Evolutionary conservation across 2,888 invertebrate genomes (phyloP).

Genomic region (Microctonus aethiopoides): DNA sequence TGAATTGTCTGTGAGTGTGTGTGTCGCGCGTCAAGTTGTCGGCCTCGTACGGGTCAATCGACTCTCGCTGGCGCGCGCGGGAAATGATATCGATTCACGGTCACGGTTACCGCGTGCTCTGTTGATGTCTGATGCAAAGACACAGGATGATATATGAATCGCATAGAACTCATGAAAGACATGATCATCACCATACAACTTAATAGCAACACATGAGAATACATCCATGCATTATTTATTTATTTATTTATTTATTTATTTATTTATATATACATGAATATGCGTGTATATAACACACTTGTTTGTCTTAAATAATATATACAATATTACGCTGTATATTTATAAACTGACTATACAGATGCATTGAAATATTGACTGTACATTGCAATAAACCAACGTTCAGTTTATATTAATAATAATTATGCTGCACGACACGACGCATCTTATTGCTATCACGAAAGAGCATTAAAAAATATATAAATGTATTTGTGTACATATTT

Average conservation of each 20-base stretch:
- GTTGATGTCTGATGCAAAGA: neutral
- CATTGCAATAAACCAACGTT: constrained; percentile 55
- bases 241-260: no score
- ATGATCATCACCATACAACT: neutral
- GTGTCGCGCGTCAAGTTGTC: neutral
- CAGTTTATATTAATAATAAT: constrained; percentile 63
- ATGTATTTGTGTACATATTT: neutral
- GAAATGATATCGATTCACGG: constrained; percentile 36
- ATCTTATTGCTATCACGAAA: constrained; percentile 57
- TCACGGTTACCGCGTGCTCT: constrained; percentile 32
- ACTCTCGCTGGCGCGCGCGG: constrained; percentile 2
- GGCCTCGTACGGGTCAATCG: constrained; percentile 28
- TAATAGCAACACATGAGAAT: neutral
- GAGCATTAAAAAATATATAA: no score
- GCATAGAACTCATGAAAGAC: neutral
- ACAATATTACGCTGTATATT: no score
- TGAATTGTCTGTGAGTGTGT: no score
- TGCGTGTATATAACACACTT: no score
- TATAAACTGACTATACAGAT: neutral
- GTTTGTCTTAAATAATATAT: no score
- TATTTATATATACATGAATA: neutral
- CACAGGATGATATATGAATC: constrained; percentile 9
- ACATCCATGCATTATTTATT: neutral
- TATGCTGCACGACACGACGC: constrained; percentile 58
- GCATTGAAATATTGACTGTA: constrained; percentile 1